phyloP scores from a whole-genome alignment of 30 jellyfish, hydroid and myxozoan species.

The Aurelia aurita region DNA sequence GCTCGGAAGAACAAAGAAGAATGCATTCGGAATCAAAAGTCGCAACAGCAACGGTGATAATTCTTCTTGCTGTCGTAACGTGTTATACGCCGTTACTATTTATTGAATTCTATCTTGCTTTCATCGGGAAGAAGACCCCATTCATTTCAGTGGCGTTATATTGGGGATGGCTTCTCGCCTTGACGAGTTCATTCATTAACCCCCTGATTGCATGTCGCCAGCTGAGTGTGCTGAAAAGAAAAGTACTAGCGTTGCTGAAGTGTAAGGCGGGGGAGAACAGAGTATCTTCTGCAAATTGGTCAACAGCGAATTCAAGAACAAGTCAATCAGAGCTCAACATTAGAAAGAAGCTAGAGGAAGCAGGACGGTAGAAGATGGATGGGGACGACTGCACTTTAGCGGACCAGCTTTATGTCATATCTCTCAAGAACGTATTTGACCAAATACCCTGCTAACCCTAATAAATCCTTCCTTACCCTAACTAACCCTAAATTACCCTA shows the following conservation, averaged over 20 bases:
- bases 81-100: conserved; percentile 56
- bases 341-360: too few species aligned
- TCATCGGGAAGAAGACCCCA: conserved; percentile 1
- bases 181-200: conserved; percentile 29
- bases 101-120: conserved; percentile 36
- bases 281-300: background rate
- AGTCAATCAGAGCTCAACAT: conserved; percentile 5
- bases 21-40: conserved; percentile 57
- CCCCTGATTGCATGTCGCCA: conserved; percentile 63
- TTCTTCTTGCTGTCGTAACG: conserved; percentile 11
- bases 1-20: conserved; percentile 36
- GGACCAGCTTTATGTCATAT: too few species aligned
- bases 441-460: too few species aligned
- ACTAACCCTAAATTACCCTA: too few species aligned
- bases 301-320: conserved; percentile 1
- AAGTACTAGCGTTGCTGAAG: conserved; percentile 2
- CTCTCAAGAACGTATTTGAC: too few species aligned
- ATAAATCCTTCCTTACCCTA: too few species aligned
- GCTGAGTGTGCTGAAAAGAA: conserved; percentile 20
- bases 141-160: conserved; percentile 3
- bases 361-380: too few species aligned
- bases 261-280: background rate
- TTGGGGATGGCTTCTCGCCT: conserved; percentile 56
- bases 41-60: conserved; percentile 63
- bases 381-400: too few species aligned